Base-by-base conservation (phyloP, 2,797 vertebrate genomes). In the Siniperca obscura region DNA sequence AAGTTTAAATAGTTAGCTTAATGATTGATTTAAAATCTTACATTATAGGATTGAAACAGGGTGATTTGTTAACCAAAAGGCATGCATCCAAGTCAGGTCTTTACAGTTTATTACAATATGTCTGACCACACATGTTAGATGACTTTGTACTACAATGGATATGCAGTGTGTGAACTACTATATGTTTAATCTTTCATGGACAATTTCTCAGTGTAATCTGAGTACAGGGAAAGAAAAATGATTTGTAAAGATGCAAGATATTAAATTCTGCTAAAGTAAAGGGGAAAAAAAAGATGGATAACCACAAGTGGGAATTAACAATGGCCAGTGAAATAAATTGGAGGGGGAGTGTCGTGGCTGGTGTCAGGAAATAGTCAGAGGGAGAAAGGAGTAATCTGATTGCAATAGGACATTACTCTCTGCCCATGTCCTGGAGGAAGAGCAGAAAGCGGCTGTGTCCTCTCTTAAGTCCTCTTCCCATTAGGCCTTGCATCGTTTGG, bases 401-500 rank as follows among this genome's bases (percentile, higher is more conserved):
- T 87, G 89, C 83, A 86, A 85, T 71, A 69, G 89, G 86, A 91
- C 90, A 93, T 94, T 85, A 88, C 82, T 93, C 92, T 90, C 81
- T 80, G 80, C 75, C 68, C 21, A 60, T 86, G 89, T 94, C 93
- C 89, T 88, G 82, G 81, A 89, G 91, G 92, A 83, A 87, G 86
- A 88, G 83, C 90, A 88, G 86, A 80, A 73, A 84, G 79, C 46
- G 72, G 59, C 70, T 46, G 83, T 84, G 88, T 93, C 87, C 90
- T 90, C 90, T 92, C 91, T 80, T 85, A 91, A 92, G 90, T 90
- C 88, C 88, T 87, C 86, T 90, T 92, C 90, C 91, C 91, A 94
- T 94, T 94, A 93, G 85, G 86, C 86, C 82, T 57, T 57, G 82
- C 88, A 87, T 94, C 91, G 88, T 93, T 90, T 88, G 78, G 76